Evolutionary conservation across 2,113 vertebrate species (phyloP), one percentile per base, ranked within the genome.

Genomic region (Chaetodon auriga): DNA sequence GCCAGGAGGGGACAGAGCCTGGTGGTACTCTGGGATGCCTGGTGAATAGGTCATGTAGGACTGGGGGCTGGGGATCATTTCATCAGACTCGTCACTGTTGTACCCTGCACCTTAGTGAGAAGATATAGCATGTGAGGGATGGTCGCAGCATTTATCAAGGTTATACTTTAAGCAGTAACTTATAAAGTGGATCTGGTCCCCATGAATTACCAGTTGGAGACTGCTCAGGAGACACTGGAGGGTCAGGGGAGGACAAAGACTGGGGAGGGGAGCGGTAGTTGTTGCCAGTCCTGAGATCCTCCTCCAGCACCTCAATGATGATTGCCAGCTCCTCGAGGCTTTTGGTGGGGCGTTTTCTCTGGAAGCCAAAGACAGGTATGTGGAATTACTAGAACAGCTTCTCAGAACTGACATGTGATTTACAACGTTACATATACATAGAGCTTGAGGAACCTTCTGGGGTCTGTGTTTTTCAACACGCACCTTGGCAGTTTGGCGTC

Each of bases 271-370:
- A 43, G 15, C 10, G 60, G 43, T 55, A 45, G 2, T 43, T 64
- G 14, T 55, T 92, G 65, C 92, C 88, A 6, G 83, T 71, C 70
- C 92, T 95, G 23, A 97, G 92, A 35, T 97, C 97, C 77, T 97
- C 96, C 82, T 97, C 96, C 83, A 97, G 90, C 5, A 97, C 96
- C 88, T 97, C 97, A 3, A 97, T 90, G 21, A 97, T 95, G 54
- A 96, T 96, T 23, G 96, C 95, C 15, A 97, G 91, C 82, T 97
- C 96, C 89, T 97, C 97, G 68, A 96, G 81, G 85, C 95, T 95
- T 80, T 92, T 95, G 0, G 78, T 41, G 0, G 89, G 69, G 54
- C 65, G 77, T 83, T 94, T 95, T 79, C 61, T 91, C 96, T 97
- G 90, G 19, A 91, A 92, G 15, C 5, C 23, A 82, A 75, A 43